Evolutionary conservation across 2,797 vertebrate genomes (phyloP), one percentile per base, ranked within the genome.

Genomic region (Odontamblyopus lacepedii): DNA sequence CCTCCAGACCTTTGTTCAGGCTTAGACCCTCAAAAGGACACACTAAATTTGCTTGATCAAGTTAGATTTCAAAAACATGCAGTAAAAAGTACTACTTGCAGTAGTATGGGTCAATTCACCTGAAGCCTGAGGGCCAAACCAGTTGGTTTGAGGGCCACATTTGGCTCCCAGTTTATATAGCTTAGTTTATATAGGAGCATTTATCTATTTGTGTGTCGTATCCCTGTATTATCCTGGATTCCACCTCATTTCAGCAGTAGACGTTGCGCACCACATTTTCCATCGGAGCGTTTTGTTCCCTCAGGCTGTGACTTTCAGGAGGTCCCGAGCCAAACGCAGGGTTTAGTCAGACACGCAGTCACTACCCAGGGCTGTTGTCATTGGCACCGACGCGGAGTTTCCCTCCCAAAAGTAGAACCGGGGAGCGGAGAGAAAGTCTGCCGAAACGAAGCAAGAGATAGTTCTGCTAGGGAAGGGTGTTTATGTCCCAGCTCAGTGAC

Each of bases 341-440:
- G 75, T 60, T 38, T 4, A 1, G 57, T 74, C 73, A 83, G 74
- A 83, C 81, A 67, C 38, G 7, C 29, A 77, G 79, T 73, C 81
- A 80, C 79, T 60, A 67, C 69, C 5, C 15, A 59, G 64, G 65
- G 41, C 79, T 89, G 82, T 85, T 92, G 89, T 91, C 82, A 23
- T 84, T 92, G 91, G 90, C 87, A 63, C 35, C 6, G 41, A 67
- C 19, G 1, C 5, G 77, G 82, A 83, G 81, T 89, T 90, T 91
- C 80, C 88, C 87, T 85, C 82, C 76, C 69, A 63, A 67, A 80
- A 85, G 85, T 81, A 75, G 85, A 80, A 41, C 66, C 71, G 75
- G 75, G 27, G 35, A 18, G 67, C 79, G 75, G 29, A 59, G 70
- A 73, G 70, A 84, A 72, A 76, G 69, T 80, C 72, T 56, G 70